Evolutionary conservation across 2,797 vertebrate genomes (phyloP).

Genomic region (Tapera naevia): DNA sequence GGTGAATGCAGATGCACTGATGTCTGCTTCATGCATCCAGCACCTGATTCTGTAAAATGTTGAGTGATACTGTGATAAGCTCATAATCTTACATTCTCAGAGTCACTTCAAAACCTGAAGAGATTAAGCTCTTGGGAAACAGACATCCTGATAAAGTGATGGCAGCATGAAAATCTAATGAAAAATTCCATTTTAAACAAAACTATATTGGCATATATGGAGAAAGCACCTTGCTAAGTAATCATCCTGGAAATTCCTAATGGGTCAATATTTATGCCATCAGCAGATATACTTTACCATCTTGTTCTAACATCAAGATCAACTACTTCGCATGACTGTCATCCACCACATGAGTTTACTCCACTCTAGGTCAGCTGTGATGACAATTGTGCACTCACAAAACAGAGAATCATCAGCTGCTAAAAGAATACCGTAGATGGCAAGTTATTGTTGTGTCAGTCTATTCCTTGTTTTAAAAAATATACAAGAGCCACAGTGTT

Average conservation of each 20-base stretch:
- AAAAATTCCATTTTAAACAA: background rate
- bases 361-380: background rate
- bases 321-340: background rate
- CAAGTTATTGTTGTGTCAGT: background rate
- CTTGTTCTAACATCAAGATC: background rate
- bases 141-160: background rate
- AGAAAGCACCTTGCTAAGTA: background rate
- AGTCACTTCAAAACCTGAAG: background rate
- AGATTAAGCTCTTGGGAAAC: background rate
- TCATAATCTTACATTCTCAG: background rate
- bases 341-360: background rate
- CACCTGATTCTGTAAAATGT: background rate
- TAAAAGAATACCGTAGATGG: background rate
- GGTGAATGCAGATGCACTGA: background rate
- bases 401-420: background rate
- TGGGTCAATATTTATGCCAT: background rate
- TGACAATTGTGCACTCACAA: background rate
- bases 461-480: background rate
- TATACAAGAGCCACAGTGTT: background rate
- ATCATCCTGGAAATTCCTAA: background rate
- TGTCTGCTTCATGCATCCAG: background rate
- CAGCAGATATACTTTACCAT: background rate
- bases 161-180: background rate
- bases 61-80: background rate
- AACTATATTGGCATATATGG: background rate